Evolutionary conservation across 2,113 vertebrate genomes (phyloP), one percentile per base, ranked within the genome.

Genomic region (Neolamprologus devosi): DNA sequence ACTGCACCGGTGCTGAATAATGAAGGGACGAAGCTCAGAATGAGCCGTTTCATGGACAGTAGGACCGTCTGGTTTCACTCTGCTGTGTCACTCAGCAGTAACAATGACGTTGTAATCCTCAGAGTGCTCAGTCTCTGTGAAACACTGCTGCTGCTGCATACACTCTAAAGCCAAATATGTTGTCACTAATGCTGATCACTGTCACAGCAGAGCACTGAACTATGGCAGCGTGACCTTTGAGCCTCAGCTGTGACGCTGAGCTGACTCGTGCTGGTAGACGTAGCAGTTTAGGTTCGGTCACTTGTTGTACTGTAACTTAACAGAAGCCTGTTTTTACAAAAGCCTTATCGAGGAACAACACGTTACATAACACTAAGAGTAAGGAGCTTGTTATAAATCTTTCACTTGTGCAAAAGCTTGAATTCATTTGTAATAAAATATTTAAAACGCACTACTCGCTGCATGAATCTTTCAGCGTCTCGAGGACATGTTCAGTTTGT

Each of bases 371-470:
- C 85, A 89, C 21, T 55, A 87, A 88, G 91, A 90, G 86, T 87
- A 92, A 95, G 85, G 58, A 87, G 89, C 63, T 86, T 91, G 86
- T 89, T 86, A 88, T 75, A 92, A 92, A 91, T 89, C 84, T 68
- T 91, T 92, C 81, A 89, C 85, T 89, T 93, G 89, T 94, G 87
- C 87, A 92, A 81, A 92, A 89, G 91, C 91, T 94, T 95, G 90
- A 90, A 90, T 93, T 95, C 49, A 93, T 96, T 95, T 95, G 58
- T 95, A 95, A 94, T 95, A 92, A 95, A 93, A 92, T 9, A 80
- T 54, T 28, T 81, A 88, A 87, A 92, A 84, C n/a, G n/a, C 53
- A 14, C 7, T 6, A 4, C 3, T 3, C 2, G 16, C 68, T 45
- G 55, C n/a, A 70, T 73, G 78, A 26, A 54, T 70, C 19, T 75